Base-by-base conservation (phyloP, 37 sponge, comb jelly and placozoan species). In the Chondrosia reniformis region DNA sequence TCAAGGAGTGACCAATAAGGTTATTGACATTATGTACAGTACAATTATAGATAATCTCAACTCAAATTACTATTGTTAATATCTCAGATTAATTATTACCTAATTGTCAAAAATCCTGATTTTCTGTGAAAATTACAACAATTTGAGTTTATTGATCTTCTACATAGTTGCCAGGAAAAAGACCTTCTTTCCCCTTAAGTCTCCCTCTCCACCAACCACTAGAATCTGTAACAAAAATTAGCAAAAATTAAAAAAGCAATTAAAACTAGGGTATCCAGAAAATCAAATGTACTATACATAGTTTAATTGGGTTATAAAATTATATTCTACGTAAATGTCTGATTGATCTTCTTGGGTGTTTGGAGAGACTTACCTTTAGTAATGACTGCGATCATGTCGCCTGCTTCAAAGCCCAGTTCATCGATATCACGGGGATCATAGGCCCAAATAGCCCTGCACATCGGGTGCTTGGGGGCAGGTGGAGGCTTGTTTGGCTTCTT, bases 151-250 rank as follows among this genome's bases (percentile, higher is more conserved):
- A 90, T 36, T 89, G 75, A 46, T 91, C 84, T 49, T 97, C 92
- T 33, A 93, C 81, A 66, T 97, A 97, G 83, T 97, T 97, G 62
- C 77, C 86, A 17, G 97, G 97, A 63, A 97, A 97, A 9, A 97
- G 84, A 25, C 97, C 97, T 81, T 90, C 92, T 65, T 76, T 89
- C 12, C 94, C 97, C 38, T 65, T 86, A 39, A 97, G 46, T 45
- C 77, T 74, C 12, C 97, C 97, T 28, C 74, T 90, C 97, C 97
- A 97, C 97, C 97, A 97, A 0, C 97, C 97, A 75, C 83, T 81
- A 24, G 80, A 65, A 85, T 91, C 95, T 94, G 69, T 13, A 85
- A 44, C 54, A 31, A 52, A 4, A 58, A 59, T 6, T n/a, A n/a
- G n/a, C n/a, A n/a, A n/a, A n/a, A n/a, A n/a, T n/a, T n/a, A n/a